Percentiles rank a stretch among this genome's conserved stretches.
Conservation (phyloP, 2,888 invertebrate genomes). For the Oscheius sp. region DNA sequence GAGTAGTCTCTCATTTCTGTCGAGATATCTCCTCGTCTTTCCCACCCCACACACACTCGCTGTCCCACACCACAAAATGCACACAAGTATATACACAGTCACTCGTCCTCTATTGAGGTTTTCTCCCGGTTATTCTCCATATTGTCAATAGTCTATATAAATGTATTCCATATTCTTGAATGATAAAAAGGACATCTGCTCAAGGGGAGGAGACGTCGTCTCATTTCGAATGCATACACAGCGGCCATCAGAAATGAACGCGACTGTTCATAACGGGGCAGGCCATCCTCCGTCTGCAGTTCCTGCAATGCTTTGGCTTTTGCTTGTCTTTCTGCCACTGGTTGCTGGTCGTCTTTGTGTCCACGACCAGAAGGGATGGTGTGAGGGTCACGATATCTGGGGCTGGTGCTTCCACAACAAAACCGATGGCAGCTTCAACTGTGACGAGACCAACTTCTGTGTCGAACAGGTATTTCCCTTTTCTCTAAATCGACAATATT, state of each 20-base stretch:
- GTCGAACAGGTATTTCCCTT: constrained; percentile 26
- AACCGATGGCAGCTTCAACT: constrained; percentile 58
- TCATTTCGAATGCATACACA: constrained; percentile 20
- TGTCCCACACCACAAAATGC: too few species aligned
- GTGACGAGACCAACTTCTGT: constrained; percentile 62
- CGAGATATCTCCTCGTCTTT: constrained; percentile 26
- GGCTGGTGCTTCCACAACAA: constrained; percentile 69
- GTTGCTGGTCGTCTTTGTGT: constrained; percentile 18
- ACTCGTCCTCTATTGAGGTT: too few species aligned
- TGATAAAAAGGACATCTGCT: too few species aligned
- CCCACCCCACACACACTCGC: background rate
- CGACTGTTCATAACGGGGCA: constrained; percentile 25
- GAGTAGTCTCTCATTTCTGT: constrained; percentile 3
- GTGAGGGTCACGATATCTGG: constrained; percentile 56
- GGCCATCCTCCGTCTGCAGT: background rate
- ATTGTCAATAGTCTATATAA: too few species aligned
- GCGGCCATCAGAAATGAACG: constrained; percentile 26
- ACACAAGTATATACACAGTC: background rate
- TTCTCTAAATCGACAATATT: background rate
- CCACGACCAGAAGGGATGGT: constrained; percentile 51
- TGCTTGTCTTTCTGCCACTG: constrained; percentile 5
- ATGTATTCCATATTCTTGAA: too few species aligned
- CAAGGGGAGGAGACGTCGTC: too few species aligned
- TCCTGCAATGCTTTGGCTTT: background rate
- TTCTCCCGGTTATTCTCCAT: background rate